Evolutionary conservation across 2,888 invertebrate genomes (phyloP), one percentile per base, ranked within the genome.

Genomic region (Acronicta psi): DNA sequence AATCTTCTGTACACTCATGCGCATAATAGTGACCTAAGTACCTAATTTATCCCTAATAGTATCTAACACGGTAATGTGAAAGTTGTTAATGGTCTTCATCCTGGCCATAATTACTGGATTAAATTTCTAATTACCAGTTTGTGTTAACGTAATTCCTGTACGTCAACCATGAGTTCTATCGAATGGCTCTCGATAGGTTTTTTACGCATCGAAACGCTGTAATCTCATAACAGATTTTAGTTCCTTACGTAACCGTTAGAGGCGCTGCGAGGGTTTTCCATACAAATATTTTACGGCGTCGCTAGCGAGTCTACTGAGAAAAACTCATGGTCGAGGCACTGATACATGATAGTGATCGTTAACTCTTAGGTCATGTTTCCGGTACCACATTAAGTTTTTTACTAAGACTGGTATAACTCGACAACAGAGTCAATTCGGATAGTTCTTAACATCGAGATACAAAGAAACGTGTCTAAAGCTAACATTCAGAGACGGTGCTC

Each of bases 291-390:
- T n/a, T n/a, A n/a, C n/a, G n/a, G n/a, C n/a, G n/a, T n/a, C n/a
- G n/a, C n/a, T n/a, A n/a, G n/a, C n/a, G n/a, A n/a, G n/a, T n/a
- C n/a, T n/a, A n/a, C n/a, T n/a, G n/a, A n/a, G n/a, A n/a, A n/a
- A n/a, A n/a, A n/a, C n/a, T n/a, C n/a, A n/a, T n/a, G n/a, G n/a
- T n/a, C n/a, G n/a, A n/a, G n/a, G n/a, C n/a, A n/a, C n/a, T n/a
- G n/a, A 31, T 47, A 36, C 44, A 17, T 25, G 43, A 47, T 45
- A 49, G 37, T 13, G 7, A 37, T 49, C 44, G 34, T 45, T 53
- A 38, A 40, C 13, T 36, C 68, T 49, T 36, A 7, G 67, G 60
- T 73, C 61, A 46, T 11, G 29, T 67, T 67, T 67, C 67, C 73
- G 67, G 68, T 34, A 50, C 18, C 52, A 49, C 17, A 66, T 72